Evolutionary conservation across 1,140 invertebrate species (phyloP), one percentile per base, ranked within the genome.

Genomic region (Micrasema minimum): DNA sequence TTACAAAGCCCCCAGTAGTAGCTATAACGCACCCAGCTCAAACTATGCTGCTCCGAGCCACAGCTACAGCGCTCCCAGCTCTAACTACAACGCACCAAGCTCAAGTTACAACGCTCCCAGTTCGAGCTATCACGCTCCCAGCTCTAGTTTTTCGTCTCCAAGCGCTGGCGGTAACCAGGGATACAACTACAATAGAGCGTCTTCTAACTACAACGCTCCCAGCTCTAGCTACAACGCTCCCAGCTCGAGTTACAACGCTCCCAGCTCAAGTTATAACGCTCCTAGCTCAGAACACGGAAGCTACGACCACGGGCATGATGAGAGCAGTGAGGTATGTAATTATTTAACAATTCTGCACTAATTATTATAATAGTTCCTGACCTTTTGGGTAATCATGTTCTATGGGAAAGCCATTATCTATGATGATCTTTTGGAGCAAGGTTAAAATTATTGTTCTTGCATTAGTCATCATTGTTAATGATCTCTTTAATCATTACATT

Each of bases 281-380:
- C 38, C 59, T 37, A 22, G 26, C 43, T 43, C 53, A 20, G 65
- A 72, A 35, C 76, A 79, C 62, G 68, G 75, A 31, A 66, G 55
- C 20, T 67, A 77, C 45, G 41, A 70, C 26, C 38, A 75, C n/a
- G 72, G 69, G 5, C 72, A 76, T 45, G 61, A 76, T 46, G 77
- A 77, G 14, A 68, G 72, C 20, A 76, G 66, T 5, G 75, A 79
- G 71, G 76, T 78, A 72, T 61, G 45, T 14, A 22, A 23, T 2
- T 9, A 45, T 9, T 16, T 14, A 14, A 16, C 10, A 14, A 14
- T 9, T 14, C n/a, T 14, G n/a, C n/a, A 45, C 41, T 45, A 3
- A 5, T 41, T 41, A 11, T 41, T 11, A 11, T 41, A 41, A 6
- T 6, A 38, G 5, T 6, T 11, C 5, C 11, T 38, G 37, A 11